A percentile compares a stretch with the other conserved stretches of the same genome.
These are phyloP conservation scores for Prionailurus bengalensis DNA, from an alignment of 2,113 vertebrate species.

Conservation along the genomic window DNA sequence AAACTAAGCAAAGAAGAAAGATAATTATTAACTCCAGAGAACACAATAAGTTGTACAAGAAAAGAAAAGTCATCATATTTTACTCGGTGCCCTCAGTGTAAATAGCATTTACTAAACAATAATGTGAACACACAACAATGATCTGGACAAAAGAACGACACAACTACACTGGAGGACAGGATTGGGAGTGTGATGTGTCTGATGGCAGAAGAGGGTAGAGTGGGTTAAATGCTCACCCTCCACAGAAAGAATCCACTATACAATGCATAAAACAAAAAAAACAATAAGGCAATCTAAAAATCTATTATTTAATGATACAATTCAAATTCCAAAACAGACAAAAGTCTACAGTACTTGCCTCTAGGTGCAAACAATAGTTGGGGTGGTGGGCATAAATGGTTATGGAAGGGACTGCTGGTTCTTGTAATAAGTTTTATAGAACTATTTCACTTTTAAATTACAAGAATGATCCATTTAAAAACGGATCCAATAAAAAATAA, in stretches of 20 bases:
- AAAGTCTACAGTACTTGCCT: background rate
- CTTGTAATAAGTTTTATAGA: background rate
- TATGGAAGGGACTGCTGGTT: background rate
- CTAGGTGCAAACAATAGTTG: background rate
- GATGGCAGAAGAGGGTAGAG: accelerated
- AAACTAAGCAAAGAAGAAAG: background rate
- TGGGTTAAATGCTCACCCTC: background rate
- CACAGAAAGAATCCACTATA: background rate
- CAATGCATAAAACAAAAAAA: background rate
- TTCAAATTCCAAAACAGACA: background rate
- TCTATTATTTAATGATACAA: background rate
- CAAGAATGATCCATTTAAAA: background rate
- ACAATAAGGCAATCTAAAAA: background rate
- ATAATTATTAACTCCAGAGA: background rate
- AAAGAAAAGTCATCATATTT: background rate
- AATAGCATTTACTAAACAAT: background rate
- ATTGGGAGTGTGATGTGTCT: accelerated
- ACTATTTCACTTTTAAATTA: background rate
- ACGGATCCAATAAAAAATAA: background rate
- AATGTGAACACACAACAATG: background rate
- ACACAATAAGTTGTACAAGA: background rate
- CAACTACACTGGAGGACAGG: background rate
- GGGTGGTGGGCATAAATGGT: background rate
- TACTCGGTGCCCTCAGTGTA: background rate
- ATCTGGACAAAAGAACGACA: background rate